These are phyloP conservation scores for Homalodisca vitripennis DNA, from an alignment of 1,140 invertebrate genomes.

Conservation along the genomic window DNA sequence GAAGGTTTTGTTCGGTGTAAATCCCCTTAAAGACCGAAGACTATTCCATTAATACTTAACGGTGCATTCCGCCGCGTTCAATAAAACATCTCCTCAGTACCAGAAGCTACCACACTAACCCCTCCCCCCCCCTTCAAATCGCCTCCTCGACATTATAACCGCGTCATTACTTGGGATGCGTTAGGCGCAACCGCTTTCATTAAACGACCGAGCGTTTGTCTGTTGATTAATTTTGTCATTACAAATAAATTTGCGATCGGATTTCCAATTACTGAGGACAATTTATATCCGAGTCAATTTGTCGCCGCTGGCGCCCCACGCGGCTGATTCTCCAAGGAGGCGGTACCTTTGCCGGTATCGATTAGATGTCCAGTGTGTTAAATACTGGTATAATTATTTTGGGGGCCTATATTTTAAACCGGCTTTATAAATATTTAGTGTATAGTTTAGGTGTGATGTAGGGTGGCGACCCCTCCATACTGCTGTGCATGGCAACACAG, in stretches of 20 bases:
- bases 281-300: slow-evolving; percentile 10
- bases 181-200: not conserved
- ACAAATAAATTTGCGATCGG: slow-evolving; percentile 13
- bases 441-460: slow-evolving; percentile 27
- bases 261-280: not conserved
- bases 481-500: no score
- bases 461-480: no score
- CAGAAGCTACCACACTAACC: no score
- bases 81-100: no score
- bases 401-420: slow-evolving; percentile 8
- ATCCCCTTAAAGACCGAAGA: no score
- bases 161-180: not conserved
- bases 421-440: slow-evolving; percentile 28
- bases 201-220: not conserved
- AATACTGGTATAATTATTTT: slow-evolving; percentile 24
- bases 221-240: slow-evolving; percentile 20
- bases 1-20: no score
- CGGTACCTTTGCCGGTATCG: slow-evolving; percentile 14
- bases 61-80: no score
- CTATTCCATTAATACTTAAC: no score
- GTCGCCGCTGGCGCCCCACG: not conserved
- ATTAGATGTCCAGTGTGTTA: not conserved
- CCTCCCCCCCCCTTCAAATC: no score
- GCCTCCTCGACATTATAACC: no score
- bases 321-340: not conserved